phyloP scores from a whole-genome alignment of 2,888 invertebrate genomes.

The Drosophila incognita region DNA sequence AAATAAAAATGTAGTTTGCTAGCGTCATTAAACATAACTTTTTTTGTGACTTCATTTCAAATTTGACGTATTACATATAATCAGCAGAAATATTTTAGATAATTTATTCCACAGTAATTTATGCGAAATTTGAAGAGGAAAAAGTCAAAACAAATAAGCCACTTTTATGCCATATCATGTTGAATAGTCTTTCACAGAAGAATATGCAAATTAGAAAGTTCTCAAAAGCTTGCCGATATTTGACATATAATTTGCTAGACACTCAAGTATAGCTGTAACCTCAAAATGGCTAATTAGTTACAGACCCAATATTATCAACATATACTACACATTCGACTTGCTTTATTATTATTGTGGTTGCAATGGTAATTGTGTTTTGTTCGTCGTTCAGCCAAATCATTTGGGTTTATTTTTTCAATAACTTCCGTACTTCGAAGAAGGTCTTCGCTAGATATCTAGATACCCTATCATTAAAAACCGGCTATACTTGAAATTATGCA shows the following conservation, averaged over 20 bases:
- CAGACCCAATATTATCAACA: not conserved
- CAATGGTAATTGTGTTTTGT: not conserved
- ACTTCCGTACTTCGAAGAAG: conserved; percentile 37
- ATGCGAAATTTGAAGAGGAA: not conserved
- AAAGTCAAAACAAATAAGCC: conserved; percentile 10
- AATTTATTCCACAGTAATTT: not conserved
- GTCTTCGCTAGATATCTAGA: conserved; percentile 4
- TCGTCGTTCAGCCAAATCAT: conserved; percentile 28
- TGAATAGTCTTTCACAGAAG: not conserved
- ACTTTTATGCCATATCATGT: not conserved
- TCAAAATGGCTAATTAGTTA: not conserved
- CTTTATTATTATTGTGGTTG: not conserved
- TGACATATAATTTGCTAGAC: not conserved
- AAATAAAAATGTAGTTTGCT: conserved; percentile 21
- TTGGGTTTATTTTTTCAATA: conserved; percentile 20
- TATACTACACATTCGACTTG: too few species aligned
- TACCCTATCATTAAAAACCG: conserved; percentile 34
- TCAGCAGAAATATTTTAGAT: not conserved
- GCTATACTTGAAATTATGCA: conserved; percentile 68
- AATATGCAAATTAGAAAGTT: conserved; percentile 33
- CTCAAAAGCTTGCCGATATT: not conserved
- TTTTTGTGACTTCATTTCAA: not conserved
- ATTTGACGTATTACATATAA: not conserved
- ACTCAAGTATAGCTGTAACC: not conserved
- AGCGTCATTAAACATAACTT: conserved; percentile 7